Conservation (phyloP, 2,888 invertebrate species). For the Timandra comae region DNA sequence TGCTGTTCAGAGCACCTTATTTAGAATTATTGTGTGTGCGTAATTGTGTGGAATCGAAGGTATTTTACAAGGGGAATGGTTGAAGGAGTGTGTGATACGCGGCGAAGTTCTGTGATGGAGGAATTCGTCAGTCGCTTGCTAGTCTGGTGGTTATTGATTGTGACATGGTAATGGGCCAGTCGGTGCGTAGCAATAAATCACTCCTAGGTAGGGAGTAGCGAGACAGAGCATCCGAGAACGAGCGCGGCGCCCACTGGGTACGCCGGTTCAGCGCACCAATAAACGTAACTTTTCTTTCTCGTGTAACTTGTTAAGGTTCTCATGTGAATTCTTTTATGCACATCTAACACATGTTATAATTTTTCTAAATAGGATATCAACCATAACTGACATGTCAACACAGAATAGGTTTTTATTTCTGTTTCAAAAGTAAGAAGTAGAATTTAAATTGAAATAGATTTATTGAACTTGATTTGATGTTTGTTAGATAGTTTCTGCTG, state of each 20-base stretch:
- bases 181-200: conserved; percentile 55
- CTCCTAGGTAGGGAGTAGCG: conserved; percentile 9
- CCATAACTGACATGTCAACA: conserved; percentile 16
- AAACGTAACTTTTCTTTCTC: conserved; percentile 17
- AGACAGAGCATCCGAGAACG: conserved; percentile 1
- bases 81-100: neutral
- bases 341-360: conserved; percentile 20
- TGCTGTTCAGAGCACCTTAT: conserved; percentile 7
- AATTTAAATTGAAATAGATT: too few species aligned
- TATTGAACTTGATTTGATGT: too few species aligned
- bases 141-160: conserved; percentile 57
- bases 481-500: too few species aligned
- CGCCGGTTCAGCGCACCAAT: conserved; percentile 14
- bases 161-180: conserved; percentile 56
- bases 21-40: conserved; percentile 2
- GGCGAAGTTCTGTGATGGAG: conserved; percentile 26
- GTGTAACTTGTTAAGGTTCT: conserved; percentile 15
- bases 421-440: too few species aligned
- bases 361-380: conserved; percentile 17
- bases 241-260: conserved; percentile 5
- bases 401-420: too few species aligned
- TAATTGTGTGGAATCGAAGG: conserved; percentile 2
- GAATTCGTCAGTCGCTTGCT: conserved; percentile 44
- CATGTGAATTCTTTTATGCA: conserved; percentile 15
- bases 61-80: conserved; percentile 5